Percentiles rank a stretch among this genome's conserved stretches.
These are phyloP conservation scores for Drosophila nigricruria DNA, from an alignment of 2,888 invertebrate genomes.

Conservation along the genomic window DNA sequence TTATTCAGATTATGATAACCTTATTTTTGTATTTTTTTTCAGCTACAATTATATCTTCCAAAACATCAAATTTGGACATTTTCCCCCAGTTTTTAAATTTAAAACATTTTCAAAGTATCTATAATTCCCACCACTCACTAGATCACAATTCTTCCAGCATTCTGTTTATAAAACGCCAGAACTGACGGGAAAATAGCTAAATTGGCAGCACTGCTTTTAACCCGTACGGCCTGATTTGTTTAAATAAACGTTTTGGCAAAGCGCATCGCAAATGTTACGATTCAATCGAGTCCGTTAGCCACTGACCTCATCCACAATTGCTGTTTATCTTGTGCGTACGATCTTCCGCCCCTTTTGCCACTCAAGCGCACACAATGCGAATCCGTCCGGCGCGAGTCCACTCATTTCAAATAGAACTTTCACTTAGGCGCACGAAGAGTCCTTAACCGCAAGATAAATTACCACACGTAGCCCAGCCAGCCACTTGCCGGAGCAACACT, in stretches of 20 bases:
- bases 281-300: conserved; percentile 47
- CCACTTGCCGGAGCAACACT: conserved; percentile 49
- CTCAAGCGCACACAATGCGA: conserved; percentile 58
- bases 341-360: conserved; percentile 40
- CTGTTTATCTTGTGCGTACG: conserved; percentile 66
- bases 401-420: conserved; percentile 43
- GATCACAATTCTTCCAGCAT: no score
- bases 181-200: no score
- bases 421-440: conserved; percentile 56
- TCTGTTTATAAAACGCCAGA: no score
- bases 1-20: no score
- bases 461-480: conserved; percentile 62
- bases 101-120: no score
- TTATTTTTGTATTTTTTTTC: no score
- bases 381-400: conserved; percentile 20
- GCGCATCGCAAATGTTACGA: conserved; percentile 51
- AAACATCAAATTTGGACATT: no score
- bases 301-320: conserved; percentile 29
- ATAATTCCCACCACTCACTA: no score
- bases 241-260: conserved; percentile 50
- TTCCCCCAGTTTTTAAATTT: no score
- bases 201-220: no score
- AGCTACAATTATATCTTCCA: no score
- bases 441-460: conserved; percentile 68
- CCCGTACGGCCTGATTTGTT: conserved; percentile 47